Base-by-base conservation (phyloP, 1,140 invertebrate genomes). In the Harpegnathos saltator region DNA sequence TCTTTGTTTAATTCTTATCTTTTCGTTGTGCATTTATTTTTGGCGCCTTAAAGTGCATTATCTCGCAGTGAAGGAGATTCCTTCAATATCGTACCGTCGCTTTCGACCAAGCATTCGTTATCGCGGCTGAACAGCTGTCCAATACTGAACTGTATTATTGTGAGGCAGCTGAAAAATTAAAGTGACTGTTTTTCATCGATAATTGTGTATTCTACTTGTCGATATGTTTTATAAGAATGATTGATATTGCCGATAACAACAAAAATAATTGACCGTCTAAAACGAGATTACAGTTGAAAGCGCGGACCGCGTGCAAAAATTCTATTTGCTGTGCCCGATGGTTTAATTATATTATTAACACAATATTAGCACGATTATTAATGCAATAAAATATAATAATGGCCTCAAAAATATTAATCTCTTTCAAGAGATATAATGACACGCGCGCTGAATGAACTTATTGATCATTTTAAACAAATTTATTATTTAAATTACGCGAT, bases 401-500 rank as follows among this genome's bases (percentile, higher is more conserved):
- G 19, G 52, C 9, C 22, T 77, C 54, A 77, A 77, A 44, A 77
- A 77, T 77, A 66, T 77, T 77, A 68, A 68, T 66, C 74, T 77
- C 74, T 77, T 77, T 77, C 74, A 77, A 63, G 74, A 24, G 74
- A 77, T 77, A 68, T 66, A 66, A 26, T 38, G 48, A 66, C 66
- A 65, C 54, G 48, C 5, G 74, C 54, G 48, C 5, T 62, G 33
- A 74, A 74, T 77, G 48, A 77, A 52, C 48, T 52, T 19, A 24
- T 50, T 50, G 19, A 77, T 68, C 62, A 50, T 65, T 65, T 65
- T 65, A 44, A 65, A 65, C 22, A 22, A 33, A 65, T 77, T 77
- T 68, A 77, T 63, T 77, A 77, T 77, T 77, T 77, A 77, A 77
- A 77, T 77, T 77, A 68, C n/a, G 65, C 66, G 62, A 77, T 77